Evolutionary conservation across 2,797 vertebrate species (phyloP).

Genomic region (Xiphophorus birchmanni): DNA sequence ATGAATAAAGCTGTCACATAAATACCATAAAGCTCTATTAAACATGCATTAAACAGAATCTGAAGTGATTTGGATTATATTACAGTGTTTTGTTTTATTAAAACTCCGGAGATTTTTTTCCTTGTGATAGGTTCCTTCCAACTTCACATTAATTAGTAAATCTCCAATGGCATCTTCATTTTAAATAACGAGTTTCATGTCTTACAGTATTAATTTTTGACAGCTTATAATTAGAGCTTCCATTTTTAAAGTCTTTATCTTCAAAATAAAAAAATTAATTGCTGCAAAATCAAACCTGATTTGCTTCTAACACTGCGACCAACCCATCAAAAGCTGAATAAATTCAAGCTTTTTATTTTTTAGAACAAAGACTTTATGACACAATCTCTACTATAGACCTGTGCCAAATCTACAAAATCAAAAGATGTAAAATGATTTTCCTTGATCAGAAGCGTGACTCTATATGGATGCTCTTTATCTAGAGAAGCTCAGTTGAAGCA

Average conservation of each 20-base stretch:
- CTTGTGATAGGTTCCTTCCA: conserved; percentile 32
- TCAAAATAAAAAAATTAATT: not conserved
- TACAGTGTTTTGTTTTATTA: not conserved
- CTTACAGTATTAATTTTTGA: not conserved
- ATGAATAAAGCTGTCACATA: not conserved
- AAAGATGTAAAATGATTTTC: conserved; percentile 17
- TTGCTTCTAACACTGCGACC: not conserved
- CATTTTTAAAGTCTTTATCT: not conserved
- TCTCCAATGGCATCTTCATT: conserved; percentile 9
- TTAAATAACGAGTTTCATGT: not conserved
- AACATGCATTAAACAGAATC: not conserved
- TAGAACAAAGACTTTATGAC: not conserved
- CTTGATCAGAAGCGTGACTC: conserved; percentile 19
- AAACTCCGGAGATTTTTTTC: not conserved
- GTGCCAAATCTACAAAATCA: not conserved
- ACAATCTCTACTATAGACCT: not conserved
- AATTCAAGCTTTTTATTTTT: not conserved
- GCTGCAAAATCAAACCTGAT: not conserved
- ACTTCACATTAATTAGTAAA: conserved; percentile 10
- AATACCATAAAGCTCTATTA: not conserved
- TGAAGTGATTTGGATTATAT: not conserved
- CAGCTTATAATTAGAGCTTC: not conserved
- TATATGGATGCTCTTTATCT: conserved; percentile 17
- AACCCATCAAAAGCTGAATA: not conserved
- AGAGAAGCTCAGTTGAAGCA: conserved; percentile 41